Percentiles rank a stretch among this genome's conserved stretches.
phyloP scores from a whole-genome alignment of 2,888 invertebrate species.

The Philhelius pedissequus region DNA sequence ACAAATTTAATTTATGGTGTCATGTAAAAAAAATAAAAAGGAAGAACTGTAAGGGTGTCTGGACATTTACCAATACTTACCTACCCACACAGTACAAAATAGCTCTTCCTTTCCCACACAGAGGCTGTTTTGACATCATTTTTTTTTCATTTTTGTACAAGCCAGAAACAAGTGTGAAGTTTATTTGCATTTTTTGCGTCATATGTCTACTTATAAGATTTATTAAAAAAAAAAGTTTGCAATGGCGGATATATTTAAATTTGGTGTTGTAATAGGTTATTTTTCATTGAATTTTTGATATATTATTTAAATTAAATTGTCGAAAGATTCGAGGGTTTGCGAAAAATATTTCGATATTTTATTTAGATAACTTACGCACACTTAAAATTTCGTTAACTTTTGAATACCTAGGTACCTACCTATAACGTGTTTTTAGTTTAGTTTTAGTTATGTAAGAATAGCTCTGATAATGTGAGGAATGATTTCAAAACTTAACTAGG shows the following conservation, averaged over 20 bases:
- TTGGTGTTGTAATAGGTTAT: background rate
- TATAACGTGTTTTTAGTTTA: background rate
- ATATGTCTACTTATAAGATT: conserved; percentile 24
- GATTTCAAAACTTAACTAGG: background rate
- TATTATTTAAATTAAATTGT: background rate
- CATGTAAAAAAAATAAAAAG: conserved; percentile 25
- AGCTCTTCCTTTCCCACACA: background rate
- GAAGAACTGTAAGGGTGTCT: conserved; percentile 51
- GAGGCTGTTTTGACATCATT: conserved; percentile 5
- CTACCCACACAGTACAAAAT: conserved; percentile 33
- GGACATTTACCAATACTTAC: conserved; percentile 52
- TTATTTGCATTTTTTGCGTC: conserved; percentile 9
- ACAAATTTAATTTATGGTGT: conserved; percentile 48
- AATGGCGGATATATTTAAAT: background rate
- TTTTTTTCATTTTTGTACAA: conserved; percentile 23
- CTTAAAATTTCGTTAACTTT: background rate
- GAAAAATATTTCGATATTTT: background rate
- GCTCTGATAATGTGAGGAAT: background rate
- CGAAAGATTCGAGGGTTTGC: background rate
- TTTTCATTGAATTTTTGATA: background rate
- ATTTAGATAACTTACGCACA: background rate
- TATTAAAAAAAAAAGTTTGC: conserved; percentile 14
- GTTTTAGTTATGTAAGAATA: background rate
- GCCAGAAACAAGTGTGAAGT: conserved; percentile 17
- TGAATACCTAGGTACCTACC: no score